These are phyloP conservation scores for Chloebia gouldiae DNA, from an alignment of 2,113 vertebrate species.

Conservation along the genomic window DNA sequence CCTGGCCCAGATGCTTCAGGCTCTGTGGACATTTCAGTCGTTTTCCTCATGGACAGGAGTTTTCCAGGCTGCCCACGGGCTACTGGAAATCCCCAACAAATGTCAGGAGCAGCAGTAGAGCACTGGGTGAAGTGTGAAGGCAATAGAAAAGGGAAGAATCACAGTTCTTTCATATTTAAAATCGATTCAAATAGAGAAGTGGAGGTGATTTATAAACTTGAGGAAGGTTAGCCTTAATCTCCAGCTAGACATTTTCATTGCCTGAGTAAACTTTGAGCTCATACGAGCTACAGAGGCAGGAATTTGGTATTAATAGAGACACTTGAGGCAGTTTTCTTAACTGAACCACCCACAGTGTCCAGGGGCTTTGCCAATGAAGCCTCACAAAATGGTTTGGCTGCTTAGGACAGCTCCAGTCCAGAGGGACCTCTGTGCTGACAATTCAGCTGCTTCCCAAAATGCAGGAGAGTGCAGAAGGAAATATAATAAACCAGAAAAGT, in stretches of 20 bases:
- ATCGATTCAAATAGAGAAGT: slow-evolving; percentile 5
- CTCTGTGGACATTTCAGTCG: neutral
- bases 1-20: neutral
- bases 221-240: slow-evolving; percentile 50
- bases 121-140: neutral
- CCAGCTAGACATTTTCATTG: slow-evolving; percentile 47
- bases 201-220: slow-evolving; percentile 51
- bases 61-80: neutral
- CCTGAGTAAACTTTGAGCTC: slow-evolving; percentile 41
- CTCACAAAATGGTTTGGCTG: neutral
- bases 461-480: neutral
- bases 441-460: neutral
- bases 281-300: neutral
- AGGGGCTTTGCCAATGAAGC: neutral
- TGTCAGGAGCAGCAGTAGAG: neutral
- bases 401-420: neutral
- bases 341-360: neutral
- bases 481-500: neutral
- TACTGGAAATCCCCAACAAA: neutral
- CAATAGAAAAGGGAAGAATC: neutral
- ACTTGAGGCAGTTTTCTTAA: slow-evolving; percentile 39
- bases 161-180: slow-evolving; percentile 1
- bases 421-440: neutral
- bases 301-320: slow-evolving; percentile 37
- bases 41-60: neutral